phyloP scores from a whole-genome alignment of 1,140 invertebrate species.

The Drosophila tsacasi region DNA sequence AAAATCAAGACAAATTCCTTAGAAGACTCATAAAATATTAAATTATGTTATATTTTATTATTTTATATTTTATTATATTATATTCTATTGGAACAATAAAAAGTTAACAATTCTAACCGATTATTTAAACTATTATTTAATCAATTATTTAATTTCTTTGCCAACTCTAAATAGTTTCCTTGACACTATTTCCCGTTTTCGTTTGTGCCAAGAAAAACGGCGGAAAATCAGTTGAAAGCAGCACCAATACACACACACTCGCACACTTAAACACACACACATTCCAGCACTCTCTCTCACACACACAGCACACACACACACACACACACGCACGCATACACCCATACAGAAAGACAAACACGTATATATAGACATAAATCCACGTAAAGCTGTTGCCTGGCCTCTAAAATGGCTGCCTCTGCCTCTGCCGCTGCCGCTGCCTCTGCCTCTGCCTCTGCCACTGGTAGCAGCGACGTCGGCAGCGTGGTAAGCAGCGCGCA shows the following conservation, averaged over 20 bases:
- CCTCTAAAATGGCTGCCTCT: constrained; percentile 76
- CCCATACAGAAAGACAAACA: constrained; percentile 3
- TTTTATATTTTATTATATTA: background rate
- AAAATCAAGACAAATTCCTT: background rate
- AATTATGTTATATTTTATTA: no score
- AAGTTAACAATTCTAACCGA: background rate
- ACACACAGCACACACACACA: background rate
- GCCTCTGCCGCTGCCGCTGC: constrained; percentile 42
- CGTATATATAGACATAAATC: constrained; percentile 65
- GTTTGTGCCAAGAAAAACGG: constrained; percentile 36
- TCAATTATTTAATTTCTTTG: constrained; percentile 27
- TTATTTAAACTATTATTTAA: constrained; percentile 49
- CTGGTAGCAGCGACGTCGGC: constrained; percentile 63
- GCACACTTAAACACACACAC: background rate
- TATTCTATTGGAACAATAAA: background rate
- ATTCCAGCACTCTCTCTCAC: constrained; percentile 1
- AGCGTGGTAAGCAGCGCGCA: constrained; percentile 82
- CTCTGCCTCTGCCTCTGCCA: constrained; percentile 34
- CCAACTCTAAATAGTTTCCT: constrained; percentile 48
- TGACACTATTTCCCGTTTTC: constrained; percentile 54
- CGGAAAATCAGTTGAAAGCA: constrained; percentile 34
- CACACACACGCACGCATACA: background rate
- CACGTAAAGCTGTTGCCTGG: constrained; percentile 79
- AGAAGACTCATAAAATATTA: no score
- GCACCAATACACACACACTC: constrained; percentile 14